A percentile compares a stretch with the other conserved stretches of the same genome.
phyloP scores from a whole-genome alignment of 23 tunicate species.

The Halocynthia roretzi region DNA sequence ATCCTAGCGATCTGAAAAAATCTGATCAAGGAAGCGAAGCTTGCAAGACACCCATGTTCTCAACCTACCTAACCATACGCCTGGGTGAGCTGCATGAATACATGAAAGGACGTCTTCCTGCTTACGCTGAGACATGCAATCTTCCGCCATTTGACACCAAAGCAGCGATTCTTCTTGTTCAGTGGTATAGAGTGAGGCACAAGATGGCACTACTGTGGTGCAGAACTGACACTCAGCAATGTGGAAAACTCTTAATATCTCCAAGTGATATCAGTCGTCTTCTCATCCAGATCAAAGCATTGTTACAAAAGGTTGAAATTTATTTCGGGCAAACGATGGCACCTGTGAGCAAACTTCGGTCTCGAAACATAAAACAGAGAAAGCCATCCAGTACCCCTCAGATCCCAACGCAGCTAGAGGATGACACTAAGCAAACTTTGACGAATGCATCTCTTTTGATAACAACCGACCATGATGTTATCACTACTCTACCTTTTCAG shows the following conservation, averaged over 20 bases:
- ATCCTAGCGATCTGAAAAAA: slow-evolving; percentile 14
- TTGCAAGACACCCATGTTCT: slow-evolving; percentile 19
- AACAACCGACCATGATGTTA: slow-evolving; percentile 44
- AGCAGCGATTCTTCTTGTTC: slow-evolving; percentile 28
- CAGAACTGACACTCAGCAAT: slow-evolving; percentile 10
- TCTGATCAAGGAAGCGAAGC: slow-evolving; percentile 22
- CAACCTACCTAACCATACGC: slow-evolving; percentile 49
- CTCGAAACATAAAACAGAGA: slow-evolving; percentile 9
- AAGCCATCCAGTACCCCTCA: slow-evolving; percentile 10
- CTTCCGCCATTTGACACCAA: slow-evolving; percentile 26
- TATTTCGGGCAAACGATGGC: slow-evolving; percentile 29
- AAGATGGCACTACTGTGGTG: slow-evolving; percentile 19
- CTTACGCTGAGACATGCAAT: slow-evolving; percentile 35
- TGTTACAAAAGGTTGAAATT: slow-evolving; percentile 23
- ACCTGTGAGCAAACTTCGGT: neutral
- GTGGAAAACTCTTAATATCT: slow-evolving; percentile 12
- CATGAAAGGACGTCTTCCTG: slow-evolving; percentile 32
- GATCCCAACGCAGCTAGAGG: slow-evolving; percentile 49
- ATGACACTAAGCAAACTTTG: slow-evolving; percentile 60
- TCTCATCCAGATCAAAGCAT: slow-evolving; percentile 14
- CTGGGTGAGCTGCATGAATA: slow-evolving; percentile 51
- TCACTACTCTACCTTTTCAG: slow-evolving; percentile 50
- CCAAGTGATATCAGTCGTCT: slow-evolving; percentile 15
- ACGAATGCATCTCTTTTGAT: slow-evolving; percentile 35
- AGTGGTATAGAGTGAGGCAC: slow-evolving; percentile 52